Conservation (phyloP, 2,797 vertebrate species). For the Eremophila alpestris region DNA sequence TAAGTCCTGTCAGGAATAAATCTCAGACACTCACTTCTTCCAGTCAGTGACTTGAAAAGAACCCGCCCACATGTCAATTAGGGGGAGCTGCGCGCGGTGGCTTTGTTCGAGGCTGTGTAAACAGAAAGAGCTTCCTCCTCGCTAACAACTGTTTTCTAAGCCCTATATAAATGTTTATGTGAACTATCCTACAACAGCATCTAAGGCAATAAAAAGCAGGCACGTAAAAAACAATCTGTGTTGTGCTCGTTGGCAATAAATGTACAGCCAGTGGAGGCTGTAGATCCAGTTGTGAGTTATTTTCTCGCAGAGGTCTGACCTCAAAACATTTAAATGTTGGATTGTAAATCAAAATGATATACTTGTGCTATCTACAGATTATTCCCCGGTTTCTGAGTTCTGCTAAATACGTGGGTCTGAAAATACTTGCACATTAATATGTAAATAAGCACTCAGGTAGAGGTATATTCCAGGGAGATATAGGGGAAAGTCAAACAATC, state of each 20-base stretch:
- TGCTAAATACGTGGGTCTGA: conserved; percentile 59
- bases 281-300: conserved; percentile 74
- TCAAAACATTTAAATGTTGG: conserved; percentile 78
- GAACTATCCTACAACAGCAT: conserved; percentile 69
- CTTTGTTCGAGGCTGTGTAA: conserved; percentile 84
- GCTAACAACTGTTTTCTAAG: conserved; percentile 81
- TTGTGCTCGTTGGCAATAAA: conserved; percentile 68
- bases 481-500: conserved; percentile 43
- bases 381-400: conserved; percentile 40
- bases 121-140: conserved; percentile 80
- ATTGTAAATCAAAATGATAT: conserved; percentile 75
- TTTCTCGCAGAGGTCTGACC: conserved; percentile 74
- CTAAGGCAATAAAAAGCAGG: conserved; percentile 69
- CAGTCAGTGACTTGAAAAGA: conserved; percentile 84
- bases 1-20: conserved; percentile 83
- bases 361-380: conserved; percentile 59
- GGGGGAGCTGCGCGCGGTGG: conserved; percentile 76
- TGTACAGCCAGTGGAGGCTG: conserved; percentile 61
- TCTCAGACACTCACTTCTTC: conserved; percentile 81
- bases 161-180: conserved; percentile 82
- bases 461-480: conserved; percentile 23
- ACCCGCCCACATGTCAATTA: conserved; percentile 86
- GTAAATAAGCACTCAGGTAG: conserved; percentile 67
- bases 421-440: conserved; percentile 60
- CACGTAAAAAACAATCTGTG: conserved; percentile 48